Base-by-base conservation (phyloP, 2,888 invertebrate genomes). In the Tinea trinotella region DNA sequence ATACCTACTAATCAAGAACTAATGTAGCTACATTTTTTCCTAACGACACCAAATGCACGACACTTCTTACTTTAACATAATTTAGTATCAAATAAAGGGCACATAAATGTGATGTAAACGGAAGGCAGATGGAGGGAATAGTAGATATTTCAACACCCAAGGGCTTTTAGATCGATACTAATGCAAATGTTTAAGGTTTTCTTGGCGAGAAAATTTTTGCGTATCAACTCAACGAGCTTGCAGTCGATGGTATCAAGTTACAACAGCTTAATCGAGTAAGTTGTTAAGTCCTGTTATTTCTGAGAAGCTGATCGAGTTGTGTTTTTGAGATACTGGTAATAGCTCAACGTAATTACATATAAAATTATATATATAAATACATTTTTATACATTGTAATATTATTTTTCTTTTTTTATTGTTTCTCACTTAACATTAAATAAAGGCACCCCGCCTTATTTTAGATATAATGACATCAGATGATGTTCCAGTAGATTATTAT, bases 191-290 rank as follows among this genome's bases (percentile, higher is more conserved):
- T 50, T 50, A 50, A 48, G 48, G 48, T 40, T 40, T 40, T 40
- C 40, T 40, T 40, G 13, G 48, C 17, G 48, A 19, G 48, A 48
- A 48, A 50, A 50, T 50, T 50, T 20, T 20, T 50, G 22, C 15
- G 24, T 50, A 50, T 50, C 50, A 24, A 24, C n/a, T 24, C 50
- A 50, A 50, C 50, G 24, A 24, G 46, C 24, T 48, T 48, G 24
- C 22, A 50, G 24, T 50, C 48, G 50, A 50, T 50, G 50, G 12
- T 50, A 50, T 50, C 50, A 12, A 24, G 50, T 20, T 50, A 24
- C 50, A 50, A 50, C 50, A 24, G 50, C 50, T 50, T 50, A 50
- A 50, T 50, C 50, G 50, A 50, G 50, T 24, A 24, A 50, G 50
- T 19, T 50, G 50, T 50, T 50, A 50, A n/a, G 50, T 50, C 15